Percentiles rank a stretch among this genome's conserved stretches.
Conservation (phyloP, 2,113 vertebrate species). For the Tachycineta bicolor region DNA sequence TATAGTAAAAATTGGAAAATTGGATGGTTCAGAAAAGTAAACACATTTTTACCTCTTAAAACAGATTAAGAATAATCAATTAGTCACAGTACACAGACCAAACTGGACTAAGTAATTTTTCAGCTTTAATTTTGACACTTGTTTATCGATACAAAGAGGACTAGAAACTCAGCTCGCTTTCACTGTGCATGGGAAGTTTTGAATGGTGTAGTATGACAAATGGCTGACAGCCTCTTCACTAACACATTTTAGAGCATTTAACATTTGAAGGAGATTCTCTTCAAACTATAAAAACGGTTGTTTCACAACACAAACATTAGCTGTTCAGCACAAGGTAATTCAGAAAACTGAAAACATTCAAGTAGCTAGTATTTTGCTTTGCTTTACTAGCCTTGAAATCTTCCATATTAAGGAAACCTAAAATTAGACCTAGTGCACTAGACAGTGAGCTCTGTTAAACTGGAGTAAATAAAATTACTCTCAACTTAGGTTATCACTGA, state of each 20-base stretch:
- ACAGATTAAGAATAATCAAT: neutral
- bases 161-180: neutral
- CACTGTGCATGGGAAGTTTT: neutral
- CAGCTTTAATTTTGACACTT: neutral
- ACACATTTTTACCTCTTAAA: neutral
- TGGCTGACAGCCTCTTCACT: constrained; percentile 1
- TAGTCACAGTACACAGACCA: neutral
- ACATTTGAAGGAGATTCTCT: constrained; percentile 25
- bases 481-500: neutral
- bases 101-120: neutral
- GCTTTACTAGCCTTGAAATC: constrained; percentile 7
- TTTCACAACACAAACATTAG: constrained; percentile 48
- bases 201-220: constrained; percentile 18
- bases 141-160: neutral
- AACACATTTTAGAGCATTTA: constrained; percentile 22
- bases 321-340: constrained; percentile 58
- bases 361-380: constrained; percentile 2
- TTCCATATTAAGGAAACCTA: neutral
- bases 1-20: neutral
- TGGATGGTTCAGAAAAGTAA: neutral
- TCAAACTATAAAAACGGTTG: constrained; percentile 46
- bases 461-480: neutral
- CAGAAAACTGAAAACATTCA: constrained; percentile 34
- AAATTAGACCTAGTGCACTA: neutral
- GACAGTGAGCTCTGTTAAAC: neutral